Evolutionary conservation across 2,888 invertebrate species (phyloP).

Genomic region (Graphium colonna): DNA sequence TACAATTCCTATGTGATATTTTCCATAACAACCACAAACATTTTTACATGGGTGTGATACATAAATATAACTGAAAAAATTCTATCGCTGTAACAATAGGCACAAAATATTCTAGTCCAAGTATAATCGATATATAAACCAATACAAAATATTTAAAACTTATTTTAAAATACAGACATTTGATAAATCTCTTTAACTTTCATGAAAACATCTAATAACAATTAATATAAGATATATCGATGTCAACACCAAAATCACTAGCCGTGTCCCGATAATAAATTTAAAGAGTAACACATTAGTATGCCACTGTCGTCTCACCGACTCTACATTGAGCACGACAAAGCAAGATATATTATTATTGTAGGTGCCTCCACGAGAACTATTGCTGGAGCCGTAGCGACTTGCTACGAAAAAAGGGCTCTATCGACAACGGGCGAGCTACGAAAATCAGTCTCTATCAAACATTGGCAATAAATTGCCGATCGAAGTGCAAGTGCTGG

Average conservation of each 20-base stretch:
- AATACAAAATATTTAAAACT: too few species aligned
- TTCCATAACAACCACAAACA: too few species aligned
- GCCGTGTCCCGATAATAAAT: constrained; percentile 61
- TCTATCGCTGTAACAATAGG: too few species aligned
- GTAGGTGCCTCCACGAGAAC: constrained; percentile 47
- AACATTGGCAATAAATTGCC: constrained; percentile 19
- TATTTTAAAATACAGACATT: too few species aligned
- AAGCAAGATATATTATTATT: constrained; percentile 64
- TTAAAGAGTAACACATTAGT: constrained; percentile 74
- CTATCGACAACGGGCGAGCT: constrained; percentile 19
- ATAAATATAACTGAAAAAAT: too few species aligned
- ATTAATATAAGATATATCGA: constrained; percentile 27
- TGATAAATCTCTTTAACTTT: too few species aligned
- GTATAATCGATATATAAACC: too few species aligned
- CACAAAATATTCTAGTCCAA: too few species aligned
- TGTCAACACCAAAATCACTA: constrained; percentile 33
- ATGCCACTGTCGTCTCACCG: constrained; percentile 62
- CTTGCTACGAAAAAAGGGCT: constrained; percentile 21
- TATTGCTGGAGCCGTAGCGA: constrained; percentile 27
- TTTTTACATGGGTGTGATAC: too few species aligned
- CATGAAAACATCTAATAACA: too few species aligned
- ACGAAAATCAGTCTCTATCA: constrained; percentile 24
- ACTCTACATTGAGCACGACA: constrained; percentile 64
- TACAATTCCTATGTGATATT: too few species aligned
- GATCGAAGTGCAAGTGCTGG: constrained; percentile 18